Base-by-base conservation (phyloP, 1,140 invertebrate genomes). In the Solen grandis region DNA sequence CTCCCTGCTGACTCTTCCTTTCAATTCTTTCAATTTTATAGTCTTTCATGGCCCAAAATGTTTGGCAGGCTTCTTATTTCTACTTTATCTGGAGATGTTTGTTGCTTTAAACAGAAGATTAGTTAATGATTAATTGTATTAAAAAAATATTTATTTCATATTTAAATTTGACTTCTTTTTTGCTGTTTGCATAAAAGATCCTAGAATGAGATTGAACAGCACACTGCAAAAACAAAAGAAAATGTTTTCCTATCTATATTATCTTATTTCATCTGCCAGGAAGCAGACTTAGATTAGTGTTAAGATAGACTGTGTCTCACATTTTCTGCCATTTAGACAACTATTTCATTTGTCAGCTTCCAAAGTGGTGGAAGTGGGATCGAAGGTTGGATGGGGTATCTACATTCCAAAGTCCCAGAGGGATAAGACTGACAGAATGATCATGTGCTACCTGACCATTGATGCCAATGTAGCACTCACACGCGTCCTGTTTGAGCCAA, bases 371-470 rank as follows among this genome's bases (percentile, higher is more conserved):
- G 70, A 79, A n/a, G 65, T 79, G 22, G 76, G 76, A 22, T 65
- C 69, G 36, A 22, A 54, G 14, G 36, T 79, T 46, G 76, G 76
- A 16, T 79, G 76, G 76, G 76, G 76, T 19, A 79, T 79, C 65
- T 62, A 62, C 14, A 59, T 79, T 46, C 76, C 76, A 31, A 14
- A 36, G 19, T 68, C 63, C 8, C 25, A 79, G 41, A 19, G 41
- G n/a, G 22, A 70, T 5, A 46, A 60, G 33, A 84, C 84, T 35
- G 87, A 90, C 57, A 84, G 89, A 57, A 72, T 91, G n/a, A 87
- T 91, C 57, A 87, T 91, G 38, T 90, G 88, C 52, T 91, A 90
- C 82, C 82, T 91, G 16, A 90, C 90, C 0, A 87, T 91, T 31
- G 90, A 91, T 82, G 83, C 88, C 14, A 84, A 88, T 31, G 86